Base-by-base conservation (phyloP, 2,113 vertebrate species). In the Corythoichthys haematopterus region DNA sequence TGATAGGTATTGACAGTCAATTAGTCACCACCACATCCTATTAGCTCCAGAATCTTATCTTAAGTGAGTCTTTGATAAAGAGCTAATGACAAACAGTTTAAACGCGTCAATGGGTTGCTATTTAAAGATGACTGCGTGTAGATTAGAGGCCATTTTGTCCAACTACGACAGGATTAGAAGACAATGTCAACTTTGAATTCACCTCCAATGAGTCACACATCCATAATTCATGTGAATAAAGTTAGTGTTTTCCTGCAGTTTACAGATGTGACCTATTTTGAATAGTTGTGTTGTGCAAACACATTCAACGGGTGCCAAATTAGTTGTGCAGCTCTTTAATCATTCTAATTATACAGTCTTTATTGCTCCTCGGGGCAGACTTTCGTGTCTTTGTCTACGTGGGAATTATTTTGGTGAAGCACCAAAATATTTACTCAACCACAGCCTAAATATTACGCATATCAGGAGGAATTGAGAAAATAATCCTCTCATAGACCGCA, bases 261-360 rank as follows among this genome's bases (percentile, higher is more conserved):
- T 81, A 85, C 84, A 81, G 79, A 79, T 86, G 79, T 88, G 89
- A 89, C 85, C 83, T 87, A 88, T 87, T 91, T 87, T 88, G 70
- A 83, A 87, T 61, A 57, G 80, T 75, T 85, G 85, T 85, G 85
- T 89, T 84, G 81, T 81, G 65, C 73, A 87, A 89, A 90, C 85
- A 87, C 69, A 88, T 90, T 90, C 85, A 90, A 80, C 82, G 82
- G 77, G 83, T 85, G 87, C 87, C 88, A 89, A 90, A 89, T 90
- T 69, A 89, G 84, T 88, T 88, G 84, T 87, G 85, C 83, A 83
- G 80, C 80, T 87, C 82, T 85, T 83, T 90, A 90, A 90, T 91
- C 84, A 81, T 86, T 89, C 85, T 90, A 90, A 91, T 91, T 88
- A 89, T 88, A 90, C 88, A 88, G 90, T 83, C 81, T 88, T 80